Evolutionary conservation across 2,113 vertebrate species (phyloP), one percentile per base, ranked within the genome.

Genomic region (Abramis brama): DNA sequence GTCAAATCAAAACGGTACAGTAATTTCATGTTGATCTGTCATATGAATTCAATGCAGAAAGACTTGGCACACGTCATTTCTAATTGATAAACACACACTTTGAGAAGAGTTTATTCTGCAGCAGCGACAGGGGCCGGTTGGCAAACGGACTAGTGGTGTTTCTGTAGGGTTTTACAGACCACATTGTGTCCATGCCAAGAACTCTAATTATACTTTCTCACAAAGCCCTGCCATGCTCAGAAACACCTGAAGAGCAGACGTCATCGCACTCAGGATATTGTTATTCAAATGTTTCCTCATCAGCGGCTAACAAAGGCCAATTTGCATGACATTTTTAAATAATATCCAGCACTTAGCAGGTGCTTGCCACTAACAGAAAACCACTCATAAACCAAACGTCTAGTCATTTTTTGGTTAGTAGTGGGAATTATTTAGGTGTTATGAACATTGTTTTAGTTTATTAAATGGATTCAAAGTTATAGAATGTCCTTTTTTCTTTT

Each of bases 261-360:
- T 88, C 30, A 60, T 11, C 19, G 3, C 30, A 39, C 71, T 82
- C 71, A 11, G 17, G 79, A 83, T 87, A 76, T 85, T 74, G 68
- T 75, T 77, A 83, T 80, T 64, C 80, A 52, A 84, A 86, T 87
- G 81, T 86, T 83, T 55, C n/a, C 39, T 70, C 39, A 52, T 84
- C 60, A 60, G 74, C 70, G 64, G 45, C 55, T 78, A 57, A 88
- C 36, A 84, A 84, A 70, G 50, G 73, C 25, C 78, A 78, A 85
- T 89, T 86, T 83, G 73, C 39, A 68, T 80, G 47, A 1, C 59
- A 60, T 88, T 85, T 71, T 77, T 25, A 76, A 77, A 71, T 45
- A 83, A 81, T 76, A 78, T 81, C 50, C 39, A 64, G 11, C 27
- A 45, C 15, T 75, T 39, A 75, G 10, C 47, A 60, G 30, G 52